phyloP scores from a whole-genome alignment of 2,113 vertebrate species.

The Casuarius casuarius region DNA sequence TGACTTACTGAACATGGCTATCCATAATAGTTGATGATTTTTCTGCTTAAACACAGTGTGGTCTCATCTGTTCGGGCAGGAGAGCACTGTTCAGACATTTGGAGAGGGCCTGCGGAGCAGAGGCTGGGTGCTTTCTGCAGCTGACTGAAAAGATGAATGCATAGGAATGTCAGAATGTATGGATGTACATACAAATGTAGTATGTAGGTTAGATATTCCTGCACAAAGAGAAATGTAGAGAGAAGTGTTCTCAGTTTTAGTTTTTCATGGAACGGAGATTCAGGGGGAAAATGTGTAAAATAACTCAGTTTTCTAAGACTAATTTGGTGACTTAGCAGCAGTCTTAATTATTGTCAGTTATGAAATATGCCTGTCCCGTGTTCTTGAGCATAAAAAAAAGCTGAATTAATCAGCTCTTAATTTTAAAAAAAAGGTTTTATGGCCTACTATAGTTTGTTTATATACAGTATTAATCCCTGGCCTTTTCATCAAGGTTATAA shows the following conservation, averaged over 20 bases:
- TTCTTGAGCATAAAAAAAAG: background rate
- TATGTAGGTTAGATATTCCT: background rate
- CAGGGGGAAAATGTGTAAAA: background rate
- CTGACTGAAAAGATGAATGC: slow-evolving; percentile 35
- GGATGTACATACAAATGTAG: background rate
- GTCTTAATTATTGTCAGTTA: background rate
- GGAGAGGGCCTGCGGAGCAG: background rate
- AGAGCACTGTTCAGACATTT: background rate
- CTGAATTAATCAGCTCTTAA: background rate
- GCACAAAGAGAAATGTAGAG: background rate
- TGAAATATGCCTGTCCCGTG: background rate
- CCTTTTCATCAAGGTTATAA: background rate
- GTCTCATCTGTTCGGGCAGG: background rate
- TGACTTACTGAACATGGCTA: slow-evolving; percentile 6
- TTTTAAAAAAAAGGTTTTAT: background rate
- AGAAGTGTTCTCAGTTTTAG: background rate
- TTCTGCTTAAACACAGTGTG: background rate
- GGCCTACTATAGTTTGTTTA: background rate
- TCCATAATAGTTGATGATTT: background rate
- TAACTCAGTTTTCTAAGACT: background rate
- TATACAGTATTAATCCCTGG: background rate
- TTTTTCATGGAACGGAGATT: background rate
- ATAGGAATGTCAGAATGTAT: background rate
- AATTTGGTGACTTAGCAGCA: background rate
- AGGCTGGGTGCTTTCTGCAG: background rate